Conservation (phyloP, 2,888 invertebrate species). For the Melanostoma mellinum region DNA sequence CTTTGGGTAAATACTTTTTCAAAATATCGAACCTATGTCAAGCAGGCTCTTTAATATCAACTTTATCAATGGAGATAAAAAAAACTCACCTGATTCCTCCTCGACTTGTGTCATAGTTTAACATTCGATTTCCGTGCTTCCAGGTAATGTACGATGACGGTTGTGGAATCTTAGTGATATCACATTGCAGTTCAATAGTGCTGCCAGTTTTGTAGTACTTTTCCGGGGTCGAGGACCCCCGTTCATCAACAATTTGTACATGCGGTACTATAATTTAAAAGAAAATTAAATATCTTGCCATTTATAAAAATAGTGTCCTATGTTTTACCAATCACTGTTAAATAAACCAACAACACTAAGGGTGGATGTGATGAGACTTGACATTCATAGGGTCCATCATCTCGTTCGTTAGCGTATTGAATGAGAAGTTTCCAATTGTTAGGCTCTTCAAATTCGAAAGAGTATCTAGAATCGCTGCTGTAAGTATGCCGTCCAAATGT, state of each 20-base stretch:
- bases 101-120: conserved; percentile 90
- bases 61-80: too few relatives aligned
- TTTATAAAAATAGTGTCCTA: background rate
- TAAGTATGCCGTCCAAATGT: conserved; percentile 87
- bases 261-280: conserved; percentile 86
- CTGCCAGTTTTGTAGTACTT: conserved; percentile 93
- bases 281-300: conserved; percentile 16
- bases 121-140: conserved; percentile 89
- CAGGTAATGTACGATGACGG: conserved; percentile 90
- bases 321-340: conserved; percentile 88
- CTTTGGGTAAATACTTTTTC: too few relatives aligned
- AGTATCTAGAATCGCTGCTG: conserved; percentile 87
- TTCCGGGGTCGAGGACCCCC: conserved; percentile 89
- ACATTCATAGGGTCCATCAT: conserved; percentile 91
- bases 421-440: conserved; percentile 90
- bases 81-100: conserved; percentile 89
- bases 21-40: too few relatives aligned
- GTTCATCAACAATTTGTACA: conserved; percentile 91
- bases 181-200: conserved; percentile 91
- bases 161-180: conserved; percentile 90
- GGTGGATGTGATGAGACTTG: conserved; percentile 91
- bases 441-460: conserved; percentile 87
- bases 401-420: conserved; percentile 88
- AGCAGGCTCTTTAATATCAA: too few relatives aligned
- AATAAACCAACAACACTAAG: conserved; percentile 86